A percentile compares a stretch with the other conserved stretches of the same genome.
phyloP scores from a whole-genome alignment of 1,140 invertebrate genomes.

The Micrasema minimum region DNA sequence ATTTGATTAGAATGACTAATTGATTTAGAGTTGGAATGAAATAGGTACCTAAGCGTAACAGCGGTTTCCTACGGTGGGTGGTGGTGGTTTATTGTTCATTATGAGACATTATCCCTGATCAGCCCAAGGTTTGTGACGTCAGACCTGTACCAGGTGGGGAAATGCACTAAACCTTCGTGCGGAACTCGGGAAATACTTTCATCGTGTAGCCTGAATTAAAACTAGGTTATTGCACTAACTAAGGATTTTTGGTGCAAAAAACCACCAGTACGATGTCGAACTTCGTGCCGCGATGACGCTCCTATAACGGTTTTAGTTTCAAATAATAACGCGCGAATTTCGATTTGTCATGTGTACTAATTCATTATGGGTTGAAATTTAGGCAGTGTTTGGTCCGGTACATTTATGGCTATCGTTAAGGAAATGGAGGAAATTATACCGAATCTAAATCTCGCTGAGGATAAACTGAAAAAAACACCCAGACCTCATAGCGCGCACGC shows the following conservation, averaged over 20 bases:
- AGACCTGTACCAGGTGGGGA: conserved; percentile 63
- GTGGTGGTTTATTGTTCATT: background rate
- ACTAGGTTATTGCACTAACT: conserved; percentile 66
- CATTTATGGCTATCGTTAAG: conserved; percentile 63
- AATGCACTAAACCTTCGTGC: conserved; percentile 58
- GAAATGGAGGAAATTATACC: conserved; percentile 62
- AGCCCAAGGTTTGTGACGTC: conserved; percentile 58
- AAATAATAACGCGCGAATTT: conserved; percentile 29
- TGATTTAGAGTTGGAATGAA: too few relatives aligned
- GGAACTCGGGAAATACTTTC: conserved; percentile 59
- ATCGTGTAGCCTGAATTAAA: conserved; percentile 65
- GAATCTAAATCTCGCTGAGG: conserved; percentile 61
- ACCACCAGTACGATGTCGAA: conserved; percentile 57
- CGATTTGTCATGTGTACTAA: conserved; percentile 26
- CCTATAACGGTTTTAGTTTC: conserved; percentile 26
- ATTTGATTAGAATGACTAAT: too few relatives aligned
- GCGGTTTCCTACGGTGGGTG: conserved; percentile 17
- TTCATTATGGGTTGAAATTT: conserved; percentile 32
- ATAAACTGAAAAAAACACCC: conserved; percentile 60
- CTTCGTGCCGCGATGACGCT: conserved; percentile 54
- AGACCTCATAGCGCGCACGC: conserved; percentile 63
- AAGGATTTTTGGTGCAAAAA: conserved; percentile 57
- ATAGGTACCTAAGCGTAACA: conserved; percentile 23
- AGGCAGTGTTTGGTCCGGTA: conserved; percentile 5
- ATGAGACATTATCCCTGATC: too few relatives aligned